Percentiles rank a stretch among this genome's conserved stretches.
These are phyloP conservation scores for Crocidura indochinensis DNA, from an alignment of 2,797 vertebrate genomes.

Conservation along the genomic window DNA sequence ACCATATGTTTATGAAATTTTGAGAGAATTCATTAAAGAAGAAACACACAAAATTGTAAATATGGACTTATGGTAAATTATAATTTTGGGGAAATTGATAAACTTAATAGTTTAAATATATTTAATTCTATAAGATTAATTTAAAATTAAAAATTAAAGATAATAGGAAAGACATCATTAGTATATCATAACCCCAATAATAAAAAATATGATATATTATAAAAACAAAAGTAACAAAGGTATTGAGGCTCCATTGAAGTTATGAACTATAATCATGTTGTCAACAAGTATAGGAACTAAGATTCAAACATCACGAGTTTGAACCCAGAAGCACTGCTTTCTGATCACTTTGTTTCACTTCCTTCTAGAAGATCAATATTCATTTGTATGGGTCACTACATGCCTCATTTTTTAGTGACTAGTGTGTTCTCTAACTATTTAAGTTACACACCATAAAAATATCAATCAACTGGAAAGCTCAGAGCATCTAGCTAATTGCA, in stretches of 20 bases:
- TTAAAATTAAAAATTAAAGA: constrained; percentile 41
- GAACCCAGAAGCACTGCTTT: constrained; percentile 4
- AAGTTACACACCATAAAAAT: constrained; percentile 60
- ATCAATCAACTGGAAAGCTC: constrained; percentile 61
- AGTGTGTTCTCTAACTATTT: constrained; percentile 39
- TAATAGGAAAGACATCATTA: too few relatives aligned
- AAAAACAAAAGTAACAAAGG: not conserved
- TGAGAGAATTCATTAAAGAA: not conserved
- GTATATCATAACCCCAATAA: not conserved
- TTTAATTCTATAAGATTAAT: not conserved
- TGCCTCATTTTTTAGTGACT: constrained; percentile 27
- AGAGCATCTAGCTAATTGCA: constrained; percentile 61
- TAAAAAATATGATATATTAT: not conserved
- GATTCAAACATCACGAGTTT: not conserved
- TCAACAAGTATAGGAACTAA: constrained; percentile 1
- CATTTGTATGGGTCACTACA: not conserved
- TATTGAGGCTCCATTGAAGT: not conserved
- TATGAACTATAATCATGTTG: not conserved
- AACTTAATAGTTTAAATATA: constrained; percentile 4
- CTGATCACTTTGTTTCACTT: not conserved
- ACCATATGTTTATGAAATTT: not conserved
- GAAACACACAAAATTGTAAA: constrained; percentile 4
- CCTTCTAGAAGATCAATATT: constrained; percentile 57
- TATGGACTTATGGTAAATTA: constrained; percentile 15
- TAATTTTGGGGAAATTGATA: not conserved